Evolutionary conservation across 2,888 invertebrate genomes (phyloP).

Genomic region (Deilephila porcellus): DNA sequence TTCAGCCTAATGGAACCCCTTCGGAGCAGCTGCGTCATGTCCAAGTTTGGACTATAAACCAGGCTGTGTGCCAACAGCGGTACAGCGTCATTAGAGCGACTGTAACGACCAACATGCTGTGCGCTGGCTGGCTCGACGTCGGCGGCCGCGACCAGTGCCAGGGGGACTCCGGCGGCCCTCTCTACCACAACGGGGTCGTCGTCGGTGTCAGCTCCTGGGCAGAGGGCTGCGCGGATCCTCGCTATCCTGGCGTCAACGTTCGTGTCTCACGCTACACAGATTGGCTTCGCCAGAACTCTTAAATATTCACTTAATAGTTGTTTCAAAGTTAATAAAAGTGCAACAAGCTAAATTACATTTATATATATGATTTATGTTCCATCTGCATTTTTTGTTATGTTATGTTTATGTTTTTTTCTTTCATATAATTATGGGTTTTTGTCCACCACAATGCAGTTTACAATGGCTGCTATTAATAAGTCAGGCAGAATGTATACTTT

Average conservation of each 20-base stretch:
- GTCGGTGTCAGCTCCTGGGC: constrained; percentile 60
- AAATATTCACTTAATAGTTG: constrained; percentile 20
- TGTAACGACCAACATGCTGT: constrained; percentile 59
- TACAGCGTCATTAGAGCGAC: constrained; percentile 33
- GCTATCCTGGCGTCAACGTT: constrained; percentile 53
- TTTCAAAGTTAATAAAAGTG: no score
- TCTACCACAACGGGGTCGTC: constrained; percentile 59
- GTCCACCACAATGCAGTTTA: no score
- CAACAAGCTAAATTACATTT: no score
- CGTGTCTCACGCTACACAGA: constrained; percentile 53
- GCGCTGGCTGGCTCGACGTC: constrained; percentile 63
- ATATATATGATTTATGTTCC: no score
- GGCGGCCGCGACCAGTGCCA: constrained; percentile 70
- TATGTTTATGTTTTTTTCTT: no score
- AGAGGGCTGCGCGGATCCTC: not conserved
- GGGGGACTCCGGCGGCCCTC: constrained; percentile 68
- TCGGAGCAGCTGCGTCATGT: constrained; percentile 41
- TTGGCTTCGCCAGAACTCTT: constrained; percentile 58
- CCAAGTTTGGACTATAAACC: constrained; percentile 52
- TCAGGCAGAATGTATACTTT: no score
- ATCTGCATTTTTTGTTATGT: no score
- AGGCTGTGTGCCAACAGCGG: constrained; percentile 43
- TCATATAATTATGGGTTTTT: no score
- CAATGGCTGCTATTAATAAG: no score
- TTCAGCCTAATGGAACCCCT: no score